Conservation (phyloP, 2,888 invertebrate species). For the Gnatocerus cornutus region DNA sequence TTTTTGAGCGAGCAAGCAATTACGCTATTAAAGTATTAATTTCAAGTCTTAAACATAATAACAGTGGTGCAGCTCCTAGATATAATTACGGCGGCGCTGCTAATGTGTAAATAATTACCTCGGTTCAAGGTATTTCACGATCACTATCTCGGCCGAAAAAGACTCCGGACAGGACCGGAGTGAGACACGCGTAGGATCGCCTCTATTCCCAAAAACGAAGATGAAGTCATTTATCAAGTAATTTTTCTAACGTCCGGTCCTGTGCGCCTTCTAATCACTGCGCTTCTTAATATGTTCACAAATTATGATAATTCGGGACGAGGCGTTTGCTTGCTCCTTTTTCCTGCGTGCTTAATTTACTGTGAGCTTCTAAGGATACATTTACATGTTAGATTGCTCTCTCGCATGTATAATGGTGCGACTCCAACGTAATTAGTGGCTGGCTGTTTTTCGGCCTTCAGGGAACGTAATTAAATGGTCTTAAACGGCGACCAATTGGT, state of each 20-base stretch:
- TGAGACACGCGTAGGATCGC: background rate
- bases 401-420: conserved; percentile 48
- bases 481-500: conserved; percentile 3
- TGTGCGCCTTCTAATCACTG: conserved; percentile 6
- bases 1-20: conserved; percentile 61
- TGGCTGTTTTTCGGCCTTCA: conserved; percentile 33
- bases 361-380: conserved; percentile 44
- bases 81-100: conserved; percentile 68
- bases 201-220: no score
- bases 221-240: no score
- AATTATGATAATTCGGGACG: conserved; percentile 45
- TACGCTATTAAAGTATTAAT: conserved; percentile 70
- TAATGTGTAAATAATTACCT: conserved; percentile 72
- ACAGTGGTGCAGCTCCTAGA: conserved; percentile 66
- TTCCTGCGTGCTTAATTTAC: conserved; percentile 47
- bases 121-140: conserved; percentile 68
- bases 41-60: conserved; percentile 69
- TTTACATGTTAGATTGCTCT: conserved; percentile 54
- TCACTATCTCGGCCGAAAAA: conserved; percentile 61
- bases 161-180: conserved; percentile 6
- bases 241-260: conserved; percentile 3
- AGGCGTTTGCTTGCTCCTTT: conserved; percentile 38
- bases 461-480: conserved; percentile 30
- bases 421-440: conserved; percentile 29
- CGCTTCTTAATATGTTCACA: conserved; percentile 29